Percentiles rank a stretch among this genome's conserved stretches.
Evolutionary conservation across 1,140 invertebrate species (phyloP).

Genomic region (Latrodectus geometricus): DNA sequence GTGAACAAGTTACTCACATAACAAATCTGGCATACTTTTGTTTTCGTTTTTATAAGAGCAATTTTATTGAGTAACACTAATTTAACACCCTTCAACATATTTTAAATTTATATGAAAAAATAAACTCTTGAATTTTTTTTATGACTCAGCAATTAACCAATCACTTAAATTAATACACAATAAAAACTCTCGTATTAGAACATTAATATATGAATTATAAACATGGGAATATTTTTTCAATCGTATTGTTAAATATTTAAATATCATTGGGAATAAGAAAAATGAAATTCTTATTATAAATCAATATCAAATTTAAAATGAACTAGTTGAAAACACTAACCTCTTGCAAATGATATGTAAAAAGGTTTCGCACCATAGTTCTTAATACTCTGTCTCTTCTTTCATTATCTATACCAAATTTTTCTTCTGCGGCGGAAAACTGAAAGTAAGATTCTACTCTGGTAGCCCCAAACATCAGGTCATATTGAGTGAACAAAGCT

Average conservation of each 20-base stretch:
- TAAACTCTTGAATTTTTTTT: no score
- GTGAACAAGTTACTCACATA: no score
- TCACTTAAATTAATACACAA: not conserved
- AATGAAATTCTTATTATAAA: not conserved
- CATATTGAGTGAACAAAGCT: constrained; percentile 75
- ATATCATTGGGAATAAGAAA: not conserved
- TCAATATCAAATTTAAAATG: constrained; percentile 84
- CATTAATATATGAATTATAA: not conserved
- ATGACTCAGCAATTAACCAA: no score
- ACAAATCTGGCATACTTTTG: no score
- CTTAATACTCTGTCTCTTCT: constrained; percentile 90
- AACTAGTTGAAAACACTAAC: constrained; percentile 89
- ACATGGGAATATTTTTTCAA: not conserved
- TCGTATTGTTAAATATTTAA: not conserved
- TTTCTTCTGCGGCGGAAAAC: constrained; percentile 87
- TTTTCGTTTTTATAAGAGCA: no score
- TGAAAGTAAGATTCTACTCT: constrained; percentile 90
- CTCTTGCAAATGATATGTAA: constrained; percentile 73
- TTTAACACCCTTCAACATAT: no score
- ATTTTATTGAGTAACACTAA: no score
- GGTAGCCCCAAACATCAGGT: constrained; percentile 91
- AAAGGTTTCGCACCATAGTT: constrained; percentile 83
- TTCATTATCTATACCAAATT: constrained; percentile 91
- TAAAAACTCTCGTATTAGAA: not conserved
- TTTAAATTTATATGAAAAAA: no score